phyloP scores from a whole-genome alignment of 2,797 vertebrate species.

The Iguana delicatissima region DNA sequence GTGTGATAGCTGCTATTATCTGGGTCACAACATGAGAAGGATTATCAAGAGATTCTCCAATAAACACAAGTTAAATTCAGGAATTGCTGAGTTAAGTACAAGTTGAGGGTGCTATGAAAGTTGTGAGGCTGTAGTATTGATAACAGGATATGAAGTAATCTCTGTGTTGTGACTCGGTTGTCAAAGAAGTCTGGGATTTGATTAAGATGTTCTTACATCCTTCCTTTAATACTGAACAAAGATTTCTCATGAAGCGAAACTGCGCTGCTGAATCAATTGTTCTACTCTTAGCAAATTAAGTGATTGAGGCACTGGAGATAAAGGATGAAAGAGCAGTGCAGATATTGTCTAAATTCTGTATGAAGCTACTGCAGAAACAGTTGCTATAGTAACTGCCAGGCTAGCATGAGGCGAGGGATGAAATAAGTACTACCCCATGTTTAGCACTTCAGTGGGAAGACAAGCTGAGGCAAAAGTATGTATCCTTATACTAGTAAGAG shows the following conservation, averaged over 20 bases:
- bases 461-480: constrained; percentile 40
- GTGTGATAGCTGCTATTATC: not conserved
- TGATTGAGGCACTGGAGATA: constrained; percentile 41
- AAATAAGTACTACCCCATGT: constrained; percentile 63
- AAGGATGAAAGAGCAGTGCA: constrained; percentile 26
- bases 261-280: constrained; percentile 26
- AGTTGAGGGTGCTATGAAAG: not conserved
- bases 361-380: constrained; percentile 56
- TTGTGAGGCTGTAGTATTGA: not conserved
- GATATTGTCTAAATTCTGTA: constrained; percentile 67
- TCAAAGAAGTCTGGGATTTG: constrained; percentile 8
- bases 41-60: not conserved
- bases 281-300: constrained; percentile 38
- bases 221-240: constrained; percentile 18
- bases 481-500: constrained; percentile 44
- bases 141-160: not conserved
- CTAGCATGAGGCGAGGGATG: constrained; percentile 63
- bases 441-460: constrained; percentile 60
- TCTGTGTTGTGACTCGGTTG: not conserved
- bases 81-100: not conserved
- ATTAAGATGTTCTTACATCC: constrained; percentile 24
- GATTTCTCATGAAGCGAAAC: constrained; percentile 1
- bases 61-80: not conserved
- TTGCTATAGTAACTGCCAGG: constrained; percentile 73
- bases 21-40: not conserved